Percentiles rank a stretch among this genome's conserved stretches.
Evolutionary conservation across 2,888 invertebrate species (phyloP).

Genomic region (Pherbina coryleti): DNA sequence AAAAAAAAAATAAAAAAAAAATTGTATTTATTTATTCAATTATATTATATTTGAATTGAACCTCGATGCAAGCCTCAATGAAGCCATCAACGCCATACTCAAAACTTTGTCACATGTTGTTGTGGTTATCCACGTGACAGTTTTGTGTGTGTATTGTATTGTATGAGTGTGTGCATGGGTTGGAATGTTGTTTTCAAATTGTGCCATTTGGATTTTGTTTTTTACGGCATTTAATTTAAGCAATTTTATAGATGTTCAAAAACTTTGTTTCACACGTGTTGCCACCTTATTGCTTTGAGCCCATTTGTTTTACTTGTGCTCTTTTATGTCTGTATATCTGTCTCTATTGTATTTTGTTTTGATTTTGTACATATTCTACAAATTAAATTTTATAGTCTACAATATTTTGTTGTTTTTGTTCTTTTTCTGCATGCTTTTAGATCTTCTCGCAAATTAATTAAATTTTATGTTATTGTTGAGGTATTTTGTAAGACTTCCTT

Average conservation of each 20-base stretch:
- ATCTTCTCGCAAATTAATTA: no score
- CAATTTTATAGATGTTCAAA: neutral
- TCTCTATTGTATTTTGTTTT: neutral
- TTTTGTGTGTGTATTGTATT: neutral
- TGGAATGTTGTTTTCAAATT: neutral
- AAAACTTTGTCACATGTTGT: neutral
- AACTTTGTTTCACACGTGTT: conserved; percentile 1
- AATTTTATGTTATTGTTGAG: no score
- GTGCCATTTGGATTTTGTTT: no score
- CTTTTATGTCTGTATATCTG: neutral
- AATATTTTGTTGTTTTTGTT: no score
- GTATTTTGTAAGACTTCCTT: no score
- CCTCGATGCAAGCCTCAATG: neutral
- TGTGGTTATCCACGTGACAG: neutral
- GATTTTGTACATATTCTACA: neutral
- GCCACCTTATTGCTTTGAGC: neutral
- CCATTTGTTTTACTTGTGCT: neutral
- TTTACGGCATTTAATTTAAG: no score
- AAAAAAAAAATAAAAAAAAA: no score
- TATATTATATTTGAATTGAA: neutral
- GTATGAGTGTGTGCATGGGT: no score
- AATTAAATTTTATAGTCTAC: neutral
- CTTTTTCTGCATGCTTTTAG: no score
- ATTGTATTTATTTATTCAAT: neutral
- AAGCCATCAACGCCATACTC: neutral